These are phyloP conservation scores for Sphaerodactylus townsendi DNA, from an alignment of 2,113 vertebrate species.

Conservation along the genomic window DNA sequence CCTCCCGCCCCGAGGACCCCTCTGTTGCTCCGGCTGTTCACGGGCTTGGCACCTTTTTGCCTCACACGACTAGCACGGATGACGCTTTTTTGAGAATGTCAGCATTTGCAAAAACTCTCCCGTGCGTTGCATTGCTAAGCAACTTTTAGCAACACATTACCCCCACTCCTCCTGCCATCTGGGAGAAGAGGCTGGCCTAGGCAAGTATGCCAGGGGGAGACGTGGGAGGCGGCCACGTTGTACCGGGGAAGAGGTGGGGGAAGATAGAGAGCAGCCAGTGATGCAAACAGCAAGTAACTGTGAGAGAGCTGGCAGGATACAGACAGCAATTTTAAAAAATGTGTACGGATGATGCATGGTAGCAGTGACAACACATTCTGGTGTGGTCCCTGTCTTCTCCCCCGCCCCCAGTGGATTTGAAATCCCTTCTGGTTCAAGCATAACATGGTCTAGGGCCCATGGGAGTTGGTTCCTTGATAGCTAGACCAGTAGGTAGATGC, in stretches of 20 bases:
- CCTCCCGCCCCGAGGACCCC: conserved; percentile 40
- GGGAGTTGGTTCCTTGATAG: background rate
- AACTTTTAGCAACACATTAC: conserved; percentile 70
- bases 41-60: conserved; percentile 56
- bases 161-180: conserved; percentile 68
- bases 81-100: conserved; percentile 67
- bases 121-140: conserved; percentile 73
- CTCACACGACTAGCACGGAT: conserved; percentile 56
- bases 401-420: background rate
- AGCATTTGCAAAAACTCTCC: conserved; percentile 61
- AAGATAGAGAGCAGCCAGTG: conserved; percentile 8
- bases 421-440: background rate
- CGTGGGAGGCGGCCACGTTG: conserved; percentile 58
- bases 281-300: conserved; percentile 58
- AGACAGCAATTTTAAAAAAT: conserved; percentile 49
- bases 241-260: conserved; percentile 11
- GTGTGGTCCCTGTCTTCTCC: background rate
- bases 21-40: conserved; percentile 41
- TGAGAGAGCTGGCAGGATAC: conserved; percentile 51
- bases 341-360: conserved; percentile 35
- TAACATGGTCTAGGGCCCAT: background rate
- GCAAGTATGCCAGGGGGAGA: conserved; percentile 61
- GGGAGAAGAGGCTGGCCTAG: conserved; percentile 65
- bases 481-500: too few relatives aligned
- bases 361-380: conserved; percentile 23